Conservation (phyloP, 1,140 invertebrate species). For the Hesperophylax magnus region DNA sequence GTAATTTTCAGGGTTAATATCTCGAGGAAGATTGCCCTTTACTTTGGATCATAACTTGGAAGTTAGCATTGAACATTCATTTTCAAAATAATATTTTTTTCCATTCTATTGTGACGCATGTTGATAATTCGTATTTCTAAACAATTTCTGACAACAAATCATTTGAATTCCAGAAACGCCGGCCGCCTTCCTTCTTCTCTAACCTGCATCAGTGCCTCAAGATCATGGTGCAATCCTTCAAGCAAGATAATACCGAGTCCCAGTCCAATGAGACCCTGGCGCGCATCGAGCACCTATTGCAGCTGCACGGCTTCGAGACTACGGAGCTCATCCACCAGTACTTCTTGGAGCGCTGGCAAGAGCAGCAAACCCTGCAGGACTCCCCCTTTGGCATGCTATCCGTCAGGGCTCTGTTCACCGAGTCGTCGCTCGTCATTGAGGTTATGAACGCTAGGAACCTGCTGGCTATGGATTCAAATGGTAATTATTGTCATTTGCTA, state of each 20-base stretch:
- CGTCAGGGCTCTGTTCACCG: constrained; percentile 78
- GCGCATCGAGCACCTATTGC: constrained; percentile 79
- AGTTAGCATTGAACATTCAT: no score
- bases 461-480: constrained; percentile 89
- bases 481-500: constrained; percentile 63
- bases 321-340: constrained; percentile 89
- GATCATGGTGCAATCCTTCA: constrained; percentile 90
- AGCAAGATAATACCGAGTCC: constrained; percentile 75
- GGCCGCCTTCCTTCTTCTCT: constrained; percentile 89
- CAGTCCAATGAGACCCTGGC: constrained; percentile 73
- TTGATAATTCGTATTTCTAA: no score
- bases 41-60: no score
- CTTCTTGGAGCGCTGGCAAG: constrained; percentile 80
- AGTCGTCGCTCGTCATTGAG: constrained; percentile 75
- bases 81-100: no score
- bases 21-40: no score
- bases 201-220: constrained; percentile 89
- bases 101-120: no score
- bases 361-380: constrained; percentile 75
- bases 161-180: constrained; percentile 77
- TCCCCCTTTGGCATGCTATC: constrained; percentile 79
- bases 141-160: constrained; percentile 52
- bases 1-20: no score
- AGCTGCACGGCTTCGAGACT: constrained; percentile 89
- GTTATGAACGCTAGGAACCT: constrained; percentile 93